Evolutionary conservation across 2,797 vertebrate genomes (phyloP), one percentile per base, ranked within the genome.

Genomic region (Fundulus diaphanus): DNA sequence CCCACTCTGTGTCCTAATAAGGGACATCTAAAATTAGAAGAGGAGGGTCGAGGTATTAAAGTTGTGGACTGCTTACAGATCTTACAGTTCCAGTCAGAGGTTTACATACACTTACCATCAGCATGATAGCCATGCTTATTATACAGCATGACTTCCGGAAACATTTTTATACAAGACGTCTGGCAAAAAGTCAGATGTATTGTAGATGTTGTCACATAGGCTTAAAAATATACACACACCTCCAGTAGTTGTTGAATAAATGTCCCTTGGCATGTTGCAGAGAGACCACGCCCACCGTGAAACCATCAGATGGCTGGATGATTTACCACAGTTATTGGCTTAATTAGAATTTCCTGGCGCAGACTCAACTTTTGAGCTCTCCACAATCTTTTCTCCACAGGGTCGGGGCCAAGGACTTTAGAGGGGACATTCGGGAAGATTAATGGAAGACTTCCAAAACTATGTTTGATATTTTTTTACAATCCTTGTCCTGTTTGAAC

Each of bases 1-100:
- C 29, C 15, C 33, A 31, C 61, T 40, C 48, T 59, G 18, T 79
- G 65, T 83, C 85, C 84, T 78, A 81, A 82, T 85, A 87, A 77
- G 76, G 81, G 44, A 76, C 68, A 85, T 85, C 29, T 68, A 68
- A 78, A 78, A 40, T 56, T 37, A 8, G 65, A 57, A 40, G 59
- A 84, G 67, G 7, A 61, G 15, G 16, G 35, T 33, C 35, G n/a
- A n/a, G 18, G 40, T 42, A 77, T 77, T 77, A 29, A 78, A 68
- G 59, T 77, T 82, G 24, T 78, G 59, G 74, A 75, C 70, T 11
- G 20, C 8, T 59, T 59, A 57, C 54, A 29, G 37, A 11, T 20
- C 66, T 68, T 49, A 11, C 27, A 49, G 31, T 70, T 35, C 33
- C 22, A 54, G 18, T 51, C 59, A 37, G 33, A 37, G 16, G 59